Base-by-base conservation (phyloP, 2,113 vertebrate genomes). In the Notarius lentiginosus region DNA sequence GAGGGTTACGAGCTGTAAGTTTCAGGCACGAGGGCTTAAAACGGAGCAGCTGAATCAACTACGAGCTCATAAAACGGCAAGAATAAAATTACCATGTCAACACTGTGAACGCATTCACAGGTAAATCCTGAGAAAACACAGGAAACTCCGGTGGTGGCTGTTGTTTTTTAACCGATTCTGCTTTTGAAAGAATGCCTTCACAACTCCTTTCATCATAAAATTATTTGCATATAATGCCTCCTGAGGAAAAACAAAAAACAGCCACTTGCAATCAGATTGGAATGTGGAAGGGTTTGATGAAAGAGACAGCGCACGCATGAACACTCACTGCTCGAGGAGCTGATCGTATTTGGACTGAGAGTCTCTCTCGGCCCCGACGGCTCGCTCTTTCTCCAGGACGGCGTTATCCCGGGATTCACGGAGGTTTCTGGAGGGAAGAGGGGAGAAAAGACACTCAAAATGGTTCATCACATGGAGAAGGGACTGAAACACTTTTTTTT, bases 331-430 rank as follows among this genome's bases (percentile, higher is more conserved):
- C 91, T 98, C 97, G 84, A 99, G 92, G 83, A 99, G 95, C 41
- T 98, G 96, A 89, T 98, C 95, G 0, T 98, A 96, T 95, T 97
- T 98, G 90, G 95, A 96, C 90, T 96, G 93, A 61, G 96, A 89
- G 82, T 98, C 96, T 88, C 96, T 97, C 91, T 99, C 97, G 15
- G 96, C 95, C 77, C 76, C 83, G 83, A 95, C 82, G 0, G 97
- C 96, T 93, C 97, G 92, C 73, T 98, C 97, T 91, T 96, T 98
- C 93, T 99, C 98, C 87, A 97, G 91, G 14, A 97, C 85, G 0
- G 98, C 96, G 89, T 96, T 95, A 92, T 99, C 98, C 91, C 96
- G 95, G 1, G 97, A 95, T 94, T 99, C 98, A 87, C 98, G 96
- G 86, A 99, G 91, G 91, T 96, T 97, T 92, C 98, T 99, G 84